These are phyloP conservation scores for Galago senegalensis DNA, from an alignment of 2,797 vertebrate species.

Conservation along the genomic window DNA sequence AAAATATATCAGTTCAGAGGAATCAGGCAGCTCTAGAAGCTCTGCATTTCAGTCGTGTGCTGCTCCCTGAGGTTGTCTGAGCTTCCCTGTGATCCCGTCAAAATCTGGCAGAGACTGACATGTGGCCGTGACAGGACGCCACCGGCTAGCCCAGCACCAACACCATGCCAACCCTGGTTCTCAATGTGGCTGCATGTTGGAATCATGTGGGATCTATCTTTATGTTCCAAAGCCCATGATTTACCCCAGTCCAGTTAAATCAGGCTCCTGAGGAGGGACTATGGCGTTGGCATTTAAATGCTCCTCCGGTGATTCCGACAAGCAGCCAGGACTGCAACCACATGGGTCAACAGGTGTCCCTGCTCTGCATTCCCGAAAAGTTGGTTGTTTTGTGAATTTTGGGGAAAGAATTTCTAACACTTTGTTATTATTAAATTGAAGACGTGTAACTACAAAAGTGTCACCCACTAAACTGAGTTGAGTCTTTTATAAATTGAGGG, in stretches of 20 bases:
- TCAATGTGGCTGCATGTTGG: background rate
- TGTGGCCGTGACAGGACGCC: accelerated
- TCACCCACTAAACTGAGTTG: background rate
- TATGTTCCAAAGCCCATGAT: no score
- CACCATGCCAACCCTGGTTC: background rate
- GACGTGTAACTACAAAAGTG: background rate
- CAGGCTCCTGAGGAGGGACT: no score
- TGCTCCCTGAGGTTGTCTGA: accelerated
- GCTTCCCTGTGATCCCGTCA: no score
- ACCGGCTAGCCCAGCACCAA: accelerated
- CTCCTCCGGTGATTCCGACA: no score
- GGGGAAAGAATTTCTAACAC: background rate
- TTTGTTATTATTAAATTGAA: background rate
- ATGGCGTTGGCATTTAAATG: no score
- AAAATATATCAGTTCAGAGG: background rate
- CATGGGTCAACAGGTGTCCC: accelerated
- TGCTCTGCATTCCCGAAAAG: background rate
- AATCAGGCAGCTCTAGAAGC: no score
- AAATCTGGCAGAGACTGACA: no score
- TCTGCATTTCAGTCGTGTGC: accelerated
- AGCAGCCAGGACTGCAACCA: accelerated
- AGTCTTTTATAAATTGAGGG: background rate
- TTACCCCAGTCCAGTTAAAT: no score
- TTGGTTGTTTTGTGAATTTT: background rate
- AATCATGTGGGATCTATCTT: background rate